Conservation (phyloP, 2,888 invertebrate species). For the Lasius platythorax region DNA sequence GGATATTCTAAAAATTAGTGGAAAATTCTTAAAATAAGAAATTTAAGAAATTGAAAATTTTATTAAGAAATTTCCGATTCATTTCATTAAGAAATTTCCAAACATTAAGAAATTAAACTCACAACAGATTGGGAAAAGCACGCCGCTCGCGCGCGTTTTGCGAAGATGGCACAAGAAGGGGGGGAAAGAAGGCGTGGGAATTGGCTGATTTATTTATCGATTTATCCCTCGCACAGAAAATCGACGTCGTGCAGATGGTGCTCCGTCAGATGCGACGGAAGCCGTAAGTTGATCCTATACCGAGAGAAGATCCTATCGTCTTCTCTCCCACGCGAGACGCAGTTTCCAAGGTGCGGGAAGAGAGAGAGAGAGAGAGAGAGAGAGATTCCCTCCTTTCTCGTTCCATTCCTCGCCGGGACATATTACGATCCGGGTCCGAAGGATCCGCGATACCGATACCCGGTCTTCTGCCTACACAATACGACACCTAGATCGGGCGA, state of each 20-base stretch:
- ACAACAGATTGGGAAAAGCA: not conserved
- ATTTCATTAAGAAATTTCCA: too few relatives aligned
- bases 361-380: not conserved
- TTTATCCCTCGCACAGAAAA: conserved; percentile 11
- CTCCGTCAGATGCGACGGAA: conserved; percentile 65
- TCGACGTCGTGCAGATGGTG: conserved; percentile 52
- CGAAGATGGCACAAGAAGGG: not conserved
- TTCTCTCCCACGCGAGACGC: conserved; percentile 66
- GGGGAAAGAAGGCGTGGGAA: not conserved
- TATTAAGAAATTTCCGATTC: too few relatives aligned
- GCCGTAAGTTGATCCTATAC: conserved; percentile 73
- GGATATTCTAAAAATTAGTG: too few relatives aligned
- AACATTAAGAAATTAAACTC: not conserved
- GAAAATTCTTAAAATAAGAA: too few relatives aligned
- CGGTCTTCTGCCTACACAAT: conserved; percentile 68
- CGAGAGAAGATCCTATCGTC: conserved; percentile 69
- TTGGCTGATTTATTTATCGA: conserved; percentile 42
- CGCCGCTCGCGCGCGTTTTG: not conserved
- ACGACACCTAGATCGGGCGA: conserved; percentile 51
- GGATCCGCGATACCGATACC: conserved; percentile 65
- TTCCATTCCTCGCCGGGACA: conserved; percentile 59
- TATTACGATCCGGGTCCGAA: conserved; percentile 73
- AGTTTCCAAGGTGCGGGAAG: conserved; percentile 58
- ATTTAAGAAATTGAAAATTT: too few relatives aligned
- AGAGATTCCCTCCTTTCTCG: conserved; percentile 56